Evolutionary conservation across 2,888 invertebrate species (phyloP).

Genomic region (Cybosia mesomella): DNA sequence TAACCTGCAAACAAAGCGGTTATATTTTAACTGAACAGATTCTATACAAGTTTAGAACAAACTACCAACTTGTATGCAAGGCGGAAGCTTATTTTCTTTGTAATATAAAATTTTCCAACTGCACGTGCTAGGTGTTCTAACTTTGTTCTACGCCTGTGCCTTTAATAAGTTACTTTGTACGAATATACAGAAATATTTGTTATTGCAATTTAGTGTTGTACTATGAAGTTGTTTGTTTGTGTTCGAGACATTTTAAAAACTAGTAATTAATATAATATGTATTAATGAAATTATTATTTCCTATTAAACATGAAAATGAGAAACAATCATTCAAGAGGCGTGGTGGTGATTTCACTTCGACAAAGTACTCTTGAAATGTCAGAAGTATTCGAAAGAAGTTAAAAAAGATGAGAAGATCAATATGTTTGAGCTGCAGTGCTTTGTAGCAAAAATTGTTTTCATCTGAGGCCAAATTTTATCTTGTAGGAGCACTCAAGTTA

Average conservation of each 20-base stretch:
- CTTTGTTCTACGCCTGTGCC: constrained; percentile 53
- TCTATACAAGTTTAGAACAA: constrained; percentile 74
- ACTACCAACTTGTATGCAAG: constrained; percentile 70
- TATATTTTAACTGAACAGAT: constrained; percentile 69
- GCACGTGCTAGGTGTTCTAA: constrained; percentile 65
- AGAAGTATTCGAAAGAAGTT: too few species aligned
- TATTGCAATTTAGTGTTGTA: constrained; percentile 31
- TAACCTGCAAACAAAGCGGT: constrained; percentile 53
- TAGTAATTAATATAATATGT: not conserved
- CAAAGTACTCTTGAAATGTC: too few species aligned
- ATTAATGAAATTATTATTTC: not conserved
- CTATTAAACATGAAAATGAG: not conserved
- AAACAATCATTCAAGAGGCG: not conserved
- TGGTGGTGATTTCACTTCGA: too few species aligned
- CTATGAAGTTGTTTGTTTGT: not conserved
- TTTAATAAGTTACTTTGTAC: constrained; percentile 49
- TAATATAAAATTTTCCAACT: constrained; percentile 78
- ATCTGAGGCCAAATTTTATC: too few species aligned
- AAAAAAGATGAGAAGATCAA: too few species aligned
- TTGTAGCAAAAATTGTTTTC: too few species aligned
- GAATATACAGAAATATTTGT: constrained; percentile 45
- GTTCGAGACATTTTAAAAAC: not conserved
- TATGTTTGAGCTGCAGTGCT: too few species aligned
- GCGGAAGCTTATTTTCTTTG: constrained; percentile 75
- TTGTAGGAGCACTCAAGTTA: too few species aligned